Evolutionary conservation across 1,140 invertebrate species (phyloP).

Genomic region (Apocrypta bakeri): DNA sequence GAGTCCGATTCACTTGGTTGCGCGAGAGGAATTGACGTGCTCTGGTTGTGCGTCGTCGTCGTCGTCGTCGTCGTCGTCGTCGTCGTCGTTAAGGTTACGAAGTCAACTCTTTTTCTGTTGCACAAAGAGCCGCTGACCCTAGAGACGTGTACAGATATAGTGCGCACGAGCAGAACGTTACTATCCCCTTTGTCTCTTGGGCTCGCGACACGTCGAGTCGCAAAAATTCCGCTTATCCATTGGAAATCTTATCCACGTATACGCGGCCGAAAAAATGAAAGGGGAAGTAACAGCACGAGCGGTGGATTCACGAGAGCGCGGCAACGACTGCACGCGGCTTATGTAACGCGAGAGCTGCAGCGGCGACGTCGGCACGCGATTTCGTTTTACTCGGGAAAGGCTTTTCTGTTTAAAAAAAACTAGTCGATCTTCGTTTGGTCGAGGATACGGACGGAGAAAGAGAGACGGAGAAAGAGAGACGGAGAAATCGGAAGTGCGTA

Average conservation of each 20-base stretch:
- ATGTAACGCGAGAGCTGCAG: background rate
- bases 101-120: background rate
- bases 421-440: background rate
- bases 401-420: conserved; percentile 21
- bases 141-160: background rate
- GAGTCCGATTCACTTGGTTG: conserved; percentile 1
- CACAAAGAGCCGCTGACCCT: background rate
- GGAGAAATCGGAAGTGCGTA: conserved; percentile 5
- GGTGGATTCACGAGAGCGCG: background rate
- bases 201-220: conserved; percentile 1
- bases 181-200: background rate
- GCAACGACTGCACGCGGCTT: background rate
- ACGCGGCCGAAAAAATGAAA: background rate
- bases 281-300: background rate
- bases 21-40: background rate
- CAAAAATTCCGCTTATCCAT: conserved; percentile 9
- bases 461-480: background rate
- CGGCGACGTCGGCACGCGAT: background rate
- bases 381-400: conserved; percentile 12
- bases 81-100: background rate
- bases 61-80: background rate
- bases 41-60: background rate
- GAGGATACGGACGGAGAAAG: too few relatives aligned
- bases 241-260: conserved; percentile 18
- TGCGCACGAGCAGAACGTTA: background rate